Base-by-base conservation (phyloP, 2,797 vertebrate genomes). In the Tauraco hartlaubi region DNA sequence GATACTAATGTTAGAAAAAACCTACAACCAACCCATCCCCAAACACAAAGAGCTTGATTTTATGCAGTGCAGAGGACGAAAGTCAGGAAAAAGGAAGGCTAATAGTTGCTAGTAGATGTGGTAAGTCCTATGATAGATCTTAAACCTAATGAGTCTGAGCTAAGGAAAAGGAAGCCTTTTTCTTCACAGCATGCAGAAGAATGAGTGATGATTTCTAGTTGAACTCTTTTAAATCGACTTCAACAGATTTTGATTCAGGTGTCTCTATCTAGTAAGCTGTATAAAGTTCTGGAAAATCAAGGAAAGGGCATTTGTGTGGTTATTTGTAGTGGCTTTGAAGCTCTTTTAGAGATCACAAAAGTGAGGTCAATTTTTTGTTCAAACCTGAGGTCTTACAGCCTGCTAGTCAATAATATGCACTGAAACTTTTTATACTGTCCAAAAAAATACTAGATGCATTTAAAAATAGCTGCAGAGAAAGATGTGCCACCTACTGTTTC, bases 391-490 rank as follows among this genome's bases (percentile, higher is more conserved):
- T 73, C 81, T 69, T 73, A 52, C 7, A 59, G 13, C 26, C 13
- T 52, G 9, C 44, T 78, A 44, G 67, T 76, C 76, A 78, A 63
- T 48, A 80, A 11, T 15, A 64, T 3, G 8, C 52, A 12, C 15
- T 59, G 37, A 79, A 79, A 71, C 17, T 31, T 83, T 82, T 94
- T 35, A 41, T 49, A 20, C n/a, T 21, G 4, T 49, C 26, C 21
- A 54, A 87, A 80, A 75, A 85, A 84, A 7, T 4, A 7, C 5
- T 11, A 37, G 26, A 54, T 51, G 26, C 2, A 2, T 78, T 91
- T 94, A 84, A 92, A 96, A 94, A 84, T 39, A 96, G 10, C 31
- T 81, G 15, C 48, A 63, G 33, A 28, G 59, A 71, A 91, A 67
- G 69, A 21, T 5, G 6, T 28, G 46, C 56, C 75, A 83, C 52